Percentiles rank a stretch among this genome's conserved stretches.
Evolutionary conservation across 2,888 invertebrate species (phyloP).

Genomic region (Heliconius cydno): DNA sequence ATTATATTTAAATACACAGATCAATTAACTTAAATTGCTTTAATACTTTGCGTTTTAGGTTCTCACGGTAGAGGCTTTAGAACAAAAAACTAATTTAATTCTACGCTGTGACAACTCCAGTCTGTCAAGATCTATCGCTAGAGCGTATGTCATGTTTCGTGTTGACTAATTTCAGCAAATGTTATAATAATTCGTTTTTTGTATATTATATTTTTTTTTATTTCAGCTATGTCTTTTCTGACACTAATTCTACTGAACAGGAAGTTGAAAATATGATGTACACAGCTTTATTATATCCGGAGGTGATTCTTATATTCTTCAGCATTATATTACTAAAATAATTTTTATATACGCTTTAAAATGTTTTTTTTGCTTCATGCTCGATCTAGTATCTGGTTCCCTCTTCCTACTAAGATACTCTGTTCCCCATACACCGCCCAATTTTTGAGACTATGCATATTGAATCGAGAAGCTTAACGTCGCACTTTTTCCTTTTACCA

Average conservation of each 20-base stretch:
- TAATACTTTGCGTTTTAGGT: conserved; percentile 49
- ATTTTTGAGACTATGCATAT: too few species aligned
- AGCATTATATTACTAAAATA: too few species aligned
- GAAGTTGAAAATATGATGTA: conserved; percentile 59
- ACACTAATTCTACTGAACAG: conserved; percentile 54
- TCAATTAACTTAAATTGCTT: background rate
- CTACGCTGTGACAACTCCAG: conserved; percentile 59
- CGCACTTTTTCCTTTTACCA: too few species aligned
- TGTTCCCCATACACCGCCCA: too few species aligned
- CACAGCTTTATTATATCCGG: conserved; percentile 58
- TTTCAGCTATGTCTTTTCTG: conserved; percentile 67
- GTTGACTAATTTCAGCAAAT: background rate
- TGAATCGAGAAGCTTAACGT: too few species aligned
- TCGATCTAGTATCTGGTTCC: too few species aligned
- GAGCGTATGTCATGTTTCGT: conserved; percentile 56
- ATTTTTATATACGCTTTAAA: too few species aligned
- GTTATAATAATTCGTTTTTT: background rate
- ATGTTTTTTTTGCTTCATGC: too few species aligned
- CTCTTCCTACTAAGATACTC: too few species aligned
- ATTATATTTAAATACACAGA: background rate
- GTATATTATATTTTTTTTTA: conserved; percentile 26
- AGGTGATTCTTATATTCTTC: conserved; percentile 53
- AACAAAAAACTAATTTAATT: conserved; percentile 59
- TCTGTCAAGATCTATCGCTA: conserved; percentile 59
- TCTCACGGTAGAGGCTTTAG: conserved; percentile 62